These are phyloP conservation scores for Globia sparganii DNA, from an alignment of 2,888 invertebrate genomes.

Conservation along the genomic window DNA sequence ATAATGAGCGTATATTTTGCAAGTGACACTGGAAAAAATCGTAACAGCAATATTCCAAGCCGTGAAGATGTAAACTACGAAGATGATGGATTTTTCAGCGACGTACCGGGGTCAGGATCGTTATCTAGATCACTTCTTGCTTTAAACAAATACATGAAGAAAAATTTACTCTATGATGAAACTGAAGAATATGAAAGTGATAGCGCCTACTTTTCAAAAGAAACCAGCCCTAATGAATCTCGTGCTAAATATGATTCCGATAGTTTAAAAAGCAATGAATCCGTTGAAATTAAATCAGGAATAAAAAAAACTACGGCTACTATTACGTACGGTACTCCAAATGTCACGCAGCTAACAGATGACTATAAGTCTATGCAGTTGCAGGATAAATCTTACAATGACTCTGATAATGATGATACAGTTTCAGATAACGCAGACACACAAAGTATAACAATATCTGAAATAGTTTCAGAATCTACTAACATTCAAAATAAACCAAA, in stretches of 20 bases:
- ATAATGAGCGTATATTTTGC: slow-evolving; percentile 73
- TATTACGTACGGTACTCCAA: slow-evolving; percentile 55
- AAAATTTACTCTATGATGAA: slow-evolving; percentile 85
- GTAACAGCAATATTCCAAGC: slow-evolving; percentile 53
- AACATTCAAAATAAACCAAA: slow-evolving; percentile 41
- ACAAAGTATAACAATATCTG: slow-evolving; percentile 44
- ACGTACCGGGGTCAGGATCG: slow-evolving; percentile 81
- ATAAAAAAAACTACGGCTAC: slow-evolving; percentile 45
- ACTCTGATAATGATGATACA: slow-evolving; percentile 38
- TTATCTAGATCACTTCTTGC: slow-evolving; percentile 85
- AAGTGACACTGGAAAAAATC: slow-evolving; percentile 61
- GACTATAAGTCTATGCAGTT: slow-evolving; percentile 84
- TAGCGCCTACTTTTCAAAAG: slow-evolving; percentile 85
- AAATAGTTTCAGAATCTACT: slow-evolving; percentile 48
- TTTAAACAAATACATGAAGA: slow-evolving; percentile 86
- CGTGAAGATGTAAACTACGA: slow-evolving; percentile 72
- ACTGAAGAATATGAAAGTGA: slow-evolving; percentile 77
- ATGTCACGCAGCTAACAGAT: slow-evolving; percentile 78
- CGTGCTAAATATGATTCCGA: slow-evolving; percentile 83
- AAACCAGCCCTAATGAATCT: slow-evolving; percentile 84
- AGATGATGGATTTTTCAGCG: slow-evolving; percentile 85
- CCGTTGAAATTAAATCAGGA: slow-evolving; percentile 61
- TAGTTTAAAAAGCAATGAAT: slow-evolving; percentile 79
- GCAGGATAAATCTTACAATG: slow-evolving; percentile 61
- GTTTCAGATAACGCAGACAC: slow-evolving; percentile 38